Evolutionary conservation across 2,797 vertebrate genomes (phyloP).

Genomic region (Rachycentron canadum): DNA sequence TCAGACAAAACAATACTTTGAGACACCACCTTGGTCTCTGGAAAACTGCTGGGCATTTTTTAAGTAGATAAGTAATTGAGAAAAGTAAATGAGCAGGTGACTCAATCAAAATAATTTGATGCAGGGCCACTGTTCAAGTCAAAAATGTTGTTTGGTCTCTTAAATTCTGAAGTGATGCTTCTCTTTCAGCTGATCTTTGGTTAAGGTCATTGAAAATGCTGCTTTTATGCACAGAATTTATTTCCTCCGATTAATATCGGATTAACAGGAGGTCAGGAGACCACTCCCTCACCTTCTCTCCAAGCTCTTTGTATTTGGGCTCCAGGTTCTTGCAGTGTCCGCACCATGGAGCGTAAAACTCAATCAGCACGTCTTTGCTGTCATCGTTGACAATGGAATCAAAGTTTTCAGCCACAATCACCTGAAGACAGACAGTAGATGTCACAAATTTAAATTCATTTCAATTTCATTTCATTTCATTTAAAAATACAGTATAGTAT

Average conservation of each 20-base stretch:
- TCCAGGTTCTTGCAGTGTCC: slow-evolving; percentile 99
- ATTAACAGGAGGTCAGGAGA: not conserved
- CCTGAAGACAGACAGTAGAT: slow-evolving; percentile 60
- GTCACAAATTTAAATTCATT: not conserved
- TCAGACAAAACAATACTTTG: too few species aligned
- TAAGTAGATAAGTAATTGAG: too few species aligned
- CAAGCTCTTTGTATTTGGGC: slow-evolving; percentile 96
- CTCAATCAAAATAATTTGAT: too few species aligned
- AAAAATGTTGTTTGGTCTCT: not conserved
- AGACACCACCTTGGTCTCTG: too few species aligned
- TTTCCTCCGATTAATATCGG: not conserved
- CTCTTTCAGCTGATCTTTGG: too few species aligned
- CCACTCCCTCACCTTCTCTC: slow-evolving; percentile 90
- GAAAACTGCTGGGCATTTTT: too few species aligned
- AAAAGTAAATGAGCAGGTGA: too few species aligned
- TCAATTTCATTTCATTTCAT: too few species aligned
- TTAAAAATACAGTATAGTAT: too few species aligned
- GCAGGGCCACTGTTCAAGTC: not conserved
- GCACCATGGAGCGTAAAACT: slow-evolving; percentile 99
- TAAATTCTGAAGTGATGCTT: too few species aligned
- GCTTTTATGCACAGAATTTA: not conserved
- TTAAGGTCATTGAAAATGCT: too few species aligned
- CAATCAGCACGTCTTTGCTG: slow-evolving; percentile 96
- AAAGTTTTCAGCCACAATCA: slow-evolving; percentile 87
- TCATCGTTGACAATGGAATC: slow-evolving; percentile 92